Base-by-base conservation (phyloP, 2,888 invertebrate genomes). In the Ectropis crepuscularia region DNA sequence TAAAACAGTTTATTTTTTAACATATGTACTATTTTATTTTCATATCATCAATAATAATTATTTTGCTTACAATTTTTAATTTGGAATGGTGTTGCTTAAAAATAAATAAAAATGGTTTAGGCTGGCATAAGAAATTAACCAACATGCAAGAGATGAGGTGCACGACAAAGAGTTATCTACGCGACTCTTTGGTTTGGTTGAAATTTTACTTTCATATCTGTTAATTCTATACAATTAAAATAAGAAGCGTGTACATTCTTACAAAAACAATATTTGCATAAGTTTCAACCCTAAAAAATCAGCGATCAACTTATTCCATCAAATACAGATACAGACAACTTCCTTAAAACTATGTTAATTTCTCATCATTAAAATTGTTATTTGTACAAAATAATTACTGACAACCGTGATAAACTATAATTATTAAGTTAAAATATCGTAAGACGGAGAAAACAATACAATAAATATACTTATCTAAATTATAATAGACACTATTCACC, bases 351-450 rank as follows among this genome's bases (percentile, higher is more conserved):
- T 90, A 90, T 76, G 82, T 88, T 89, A 89, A 81, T 83, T 87
- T 82, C 79, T 79, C 78, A 81, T 84, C 80, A 86, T 85, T 86
- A 88, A 86, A 89, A 89, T 87, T 86, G 88, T 89, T 90, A 90
- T 92, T 92, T 92, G 92, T 92, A 92, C 92, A 92, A 88, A 91
- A 88, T 89, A 89, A 90, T 90, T 89, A 85, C 85, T 82, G 90
- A 91, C 92, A 87, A 89, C 89, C 86, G 83, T 84, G 79, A 90
- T 89, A 90, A 88, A 91, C 88, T 90, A 87, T 89, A 82, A 86
- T 85, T 82, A 86, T 85, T 86, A 89, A 86, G 86, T 84, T 89
- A 88, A 89, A 88, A 85, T 86, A 80, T 78, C 83, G 82, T 68
- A 73, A 71, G 86, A 83, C 83, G 74, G 82, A 85, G 80, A 85